Evolutionary conservation across 1,140 invertebrate species (phyloP).

Genomic region (Drosophila azteca): DNA sequence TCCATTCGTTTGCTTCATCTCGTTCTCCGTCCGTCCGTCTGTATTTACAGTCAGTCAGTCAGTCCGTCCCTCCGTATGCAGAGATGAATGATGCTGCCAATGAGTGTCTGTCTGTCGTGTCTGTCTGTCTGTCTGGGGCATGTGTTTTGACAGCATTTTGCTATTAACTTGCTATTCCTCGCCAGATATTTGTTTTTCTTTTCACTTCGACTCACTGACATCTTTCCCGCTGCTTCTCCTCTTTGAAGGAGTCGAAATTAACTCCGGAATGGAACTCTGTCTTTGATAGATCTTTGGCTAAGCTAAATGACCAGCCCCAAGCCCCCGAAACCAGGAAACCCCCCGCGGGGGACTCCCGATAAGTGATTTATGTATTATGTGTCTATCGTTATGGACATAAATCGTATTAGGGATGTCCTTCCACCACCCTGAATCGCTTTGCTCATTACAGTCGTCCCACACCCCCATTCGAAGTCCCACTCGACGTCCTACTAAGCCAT

Average conservation of each 20-base stretch:
- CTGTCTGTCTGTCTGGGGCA: conserved; percentile 18
- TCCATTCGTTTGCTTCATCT: neutral
- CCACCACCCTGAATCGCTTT: conserved; percentile 8
- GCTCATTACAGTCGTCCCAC: conserved; percentile 39
- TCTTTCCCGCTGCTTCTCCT: neutral
- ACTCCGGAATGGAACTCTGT: conserved; percentile 5
- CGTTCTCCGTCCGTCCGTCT: neutral
- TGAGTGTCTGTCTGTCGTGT: conserved; percentile 24
- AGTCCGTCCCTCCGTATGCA: conserved; percentile 44
- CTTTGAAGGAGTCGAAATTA: conserved; percentile 2
- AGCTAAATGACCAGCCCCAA: conserved; percentile 26
- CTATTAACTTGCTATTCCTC: conserved; percentile 60
- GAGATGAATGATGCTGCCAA: conserved; percentile 66
- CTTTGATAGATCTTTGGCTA: conserved; percentile 42
- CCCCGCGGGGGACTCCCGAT: conserved; percentile 20
- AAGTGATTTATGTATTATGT: conserved; percentile 63
- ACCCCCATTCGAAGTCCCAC: neutral
- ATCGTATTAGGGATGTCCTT: conserved; percentile 60
- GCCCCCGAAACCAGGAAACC: neutral
- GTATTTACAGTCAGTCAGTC: conserved; percentile 62
- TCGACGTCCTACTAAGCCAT: too few relatives aligned
- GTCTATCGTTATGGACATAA: conserved; percentile 62
- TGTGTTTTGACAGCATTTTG: conserved; percentile 68
- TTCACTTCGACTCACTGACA: conserved; percentile 34
- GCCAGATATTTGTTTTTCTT: conserved; percentile 45